Base-by-base conservation (phyloP, 2,888 invertebrate species). In the Cosmorhoe ocellata region DNA sequence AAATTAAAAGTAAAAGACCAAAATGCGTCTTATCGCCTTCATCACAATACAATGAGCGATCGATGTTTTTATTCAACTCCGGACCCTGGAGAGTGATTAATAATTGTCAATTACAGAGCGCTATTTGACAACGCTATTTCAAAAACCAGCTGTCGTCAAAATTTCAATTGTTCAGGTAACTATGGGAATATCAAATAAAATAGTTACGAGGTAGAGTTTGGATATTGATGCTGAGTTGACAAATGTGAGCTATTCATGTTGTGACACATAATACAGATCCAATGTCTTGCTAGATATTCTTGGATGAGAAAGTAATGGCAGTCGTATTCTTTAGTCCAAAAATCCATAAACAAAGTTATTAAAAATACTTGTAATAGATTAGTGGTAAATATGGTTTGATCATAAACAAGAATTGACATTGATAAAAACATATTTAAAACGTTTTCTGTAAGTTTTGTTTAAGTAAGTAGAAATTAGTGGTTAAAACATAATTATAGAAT, bases 1-100 rank as follows among this genome's bases (percentile, higher is more conserved):
- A n/a, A n/a, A n/a, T n/a, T n/a, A n/a, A n/a, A n/a, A n/a, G n/a
- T n/a, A n/a, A n/a, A n/a, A n/a, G n/a, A n/a, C 7, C 7, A 13
- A 14, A 40, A 51, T 44, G 38, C 57, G 57, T 58, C 57, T 52
- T 56, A 56, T 62, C 58, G 30, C 51, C 27, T 44, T 31, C n/a
- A 34, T 22, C 48, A 30, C 26, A 47, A 34, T 42, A 33, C 27
- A 43, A 42, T 57, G 47, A 53, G 47, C 53, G 57, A 59, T 61
- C 48, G 57, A 46, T 61, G 40, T 42, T 51, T 61, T 53, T 51
- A 49, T 58, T 45, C 37, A 34, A n/a, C 12, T 30, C 28, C 31
- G 26, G 22, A 40, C 58, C 58, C 63, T 7, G 24, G 47, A 36
- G 61, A 51, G 59, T 63, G 61, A 63, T 63, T 56, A 58, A 63